phyloP scores from a whole-genome alignment of 2,797 vertebrate species.

The Columba guinea region DNA sequence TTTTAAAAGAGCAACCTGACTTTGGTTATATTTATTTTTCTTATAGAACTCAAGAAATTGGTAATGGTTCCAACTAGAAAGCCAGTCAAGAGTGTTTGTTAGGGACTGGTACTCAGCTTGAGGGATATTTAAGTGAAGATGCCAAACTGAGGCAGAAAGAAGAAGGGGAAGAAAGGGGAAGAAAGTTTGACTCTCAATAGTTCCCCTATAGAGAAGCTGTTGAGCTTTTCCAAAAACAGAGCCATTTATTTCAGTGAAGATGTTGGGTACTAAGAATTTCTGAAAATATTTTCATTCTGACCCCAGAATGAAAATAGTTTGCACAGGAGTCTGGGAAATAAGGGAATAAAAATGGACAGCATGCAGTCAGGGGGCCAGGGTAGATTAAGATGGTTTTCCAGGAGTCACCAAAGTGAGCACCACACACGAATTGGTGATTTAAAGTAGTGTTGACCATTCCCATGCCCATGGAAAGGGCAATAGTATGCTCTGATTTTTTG shows the following conservation, averaged over 20 bases:
- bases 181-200: neutral
- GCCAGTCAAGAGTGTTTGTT: neutral
- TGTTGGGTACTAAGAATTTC: neutral
- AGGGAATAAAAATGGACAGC: neutral
- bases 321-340: neutral
- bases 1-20: neutral
- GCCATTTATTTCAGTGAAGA: neutral
- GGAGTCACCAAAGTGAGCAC: neutral
- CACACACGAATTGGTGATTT: fast-evolving
- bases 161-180: too few species aligned
- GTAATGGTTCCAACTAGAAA: neutral
- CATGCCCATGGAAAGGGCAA: neutral
- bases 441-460: neutral
- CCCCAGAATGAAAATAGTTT: neutral
- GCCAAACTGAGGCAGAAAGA: neutral
- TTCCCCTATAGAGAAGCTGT: neutral
- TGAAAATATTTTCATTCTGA: neutral
- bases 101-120: neutral
- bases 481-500: neutral
- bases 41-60: neutral
- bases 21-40: neutral
- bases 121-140: neutral
- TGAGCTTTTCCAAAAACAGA: neutral
- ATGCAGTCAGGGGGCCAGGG: neutral
- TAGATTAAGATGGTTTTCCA: neutral